A percentile compares a stretch with the other conserved stretches of the same genome.
These are phyloP conservation scores for Sebastes alutus DNA, from an alignment of 2,797 vertebrate species.

Conservation along the genomic window DNA sequence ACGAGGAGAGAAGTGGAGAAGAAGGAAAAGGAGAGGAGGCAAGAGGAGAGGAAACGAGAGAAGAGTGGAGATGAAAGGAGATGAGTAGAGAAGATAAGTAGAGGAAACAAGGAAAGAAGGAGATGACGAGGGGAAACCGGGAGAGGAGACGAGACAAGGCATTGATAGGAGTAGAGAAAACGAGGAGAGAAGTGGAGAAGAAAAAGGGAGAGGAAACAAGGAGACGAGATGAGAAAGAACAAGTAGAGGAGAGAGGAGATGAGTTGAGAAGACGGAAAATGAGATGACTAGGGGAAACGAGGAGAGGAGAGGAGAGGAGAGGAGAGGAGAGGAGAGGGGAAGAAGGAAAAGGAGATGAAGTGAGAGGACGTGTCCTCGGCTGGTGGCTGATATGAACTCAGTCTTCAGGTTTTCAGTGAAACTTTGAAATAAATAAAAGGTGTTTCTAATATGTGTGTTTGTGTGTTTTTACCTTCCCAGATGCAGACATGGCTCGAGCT, in stretches of 20 bases:
- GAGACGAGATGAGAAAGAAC: not conserved
- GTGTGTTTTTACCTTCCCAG: slow-evolving; percentile 78
- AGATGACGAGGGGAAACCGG: no score
- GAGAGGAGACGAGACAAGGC: no score
- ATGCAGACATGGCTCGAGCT: slow-evolving; percentile 80
- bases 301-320: no score
- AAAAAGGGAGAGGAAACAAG: not conserved
- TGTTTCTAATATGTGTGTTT: not conserved
- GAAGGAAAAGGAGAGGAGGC: no score
- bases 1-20: no score
- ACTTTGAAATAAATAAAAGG: no score
- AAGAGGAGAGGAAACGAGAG: no score
- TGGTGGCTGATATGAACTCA: not conserved
- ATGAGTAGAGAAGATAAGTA: not conserved
- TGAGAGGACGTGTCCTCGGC: not conserved
- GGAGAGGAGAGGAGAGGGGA: no score
- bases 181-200: not conserved
- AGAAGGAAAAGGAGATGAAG: no score
- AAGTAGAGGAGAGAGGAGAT: not conserved
- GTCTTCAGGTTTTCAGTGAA: not conserved
- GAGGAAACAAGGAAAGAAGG: no score
- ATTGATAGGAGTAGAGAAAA: no score
- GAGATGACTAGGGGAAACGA: no score
- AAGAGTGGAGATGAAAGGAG: not conserved
- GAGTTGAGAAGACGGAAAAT: not conserved